Base-by-base conservation (phyloP, 35 echinoderm and acorn worm genomes). In the Chiridota heheva region DNA sequence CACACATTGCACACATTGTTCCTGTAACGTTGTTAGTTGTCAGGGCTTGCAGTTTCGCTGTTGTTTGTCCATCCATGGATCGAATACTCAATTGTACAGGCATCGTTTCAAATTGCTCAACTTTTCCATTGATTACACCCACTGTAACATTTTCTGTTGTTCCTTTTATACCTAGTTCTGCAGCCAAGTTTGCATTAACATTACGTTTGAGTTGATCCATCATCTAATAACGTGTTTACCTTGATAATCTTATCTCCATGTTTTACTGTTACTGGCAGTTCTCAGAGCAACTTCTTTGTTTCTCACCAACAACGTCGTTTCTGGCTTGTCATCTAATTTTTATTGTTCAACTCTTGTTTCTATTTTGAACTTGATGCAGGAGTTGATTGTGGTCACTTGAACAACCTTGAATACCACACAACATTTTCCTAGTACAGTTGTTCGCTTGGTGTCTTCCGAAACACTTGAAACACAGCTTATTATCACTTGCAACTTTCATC, bases 381-480 rank as follows among this genome's bases (percentile, higher is more conserved):
- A 67, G 38, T 22, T 46, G 17, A 62, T 74, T 72, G 26, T 85
- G 82, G 35, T 72, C 69, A 26, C 55, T 75, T 8, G 40, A 41
- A 66, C 70, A 85, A 6, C 68, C 68, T 20, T 84, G 30, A 18
- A 84, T 84, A 16, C 49, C 65, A 57, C 81, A 84, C 3, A 40
- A 27, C 68, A 74, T 73, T 7, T 44, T 63, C 20, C 53, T 7
- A 8, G 27, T 24, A 43, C 67, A 85, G 34, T 60, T 43, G 44
- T 29, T 75, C 4, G 55, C 30, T 16, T 42, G 48, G 34, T 85
- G 69, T 73, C 35, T 72, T 7, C 68, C 68, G 7, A 75, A 40
- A 44, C 69, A 85, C 25, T 74, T 72, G 49, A 73, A 85, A n/a
- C 82, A 85, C 32, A 85, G 31, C 30, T 57, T 74, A 25, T 85